Base-by-base conservation (phyloP, 2,888 invertebrate species). In the Aromia moschata region DNA sequence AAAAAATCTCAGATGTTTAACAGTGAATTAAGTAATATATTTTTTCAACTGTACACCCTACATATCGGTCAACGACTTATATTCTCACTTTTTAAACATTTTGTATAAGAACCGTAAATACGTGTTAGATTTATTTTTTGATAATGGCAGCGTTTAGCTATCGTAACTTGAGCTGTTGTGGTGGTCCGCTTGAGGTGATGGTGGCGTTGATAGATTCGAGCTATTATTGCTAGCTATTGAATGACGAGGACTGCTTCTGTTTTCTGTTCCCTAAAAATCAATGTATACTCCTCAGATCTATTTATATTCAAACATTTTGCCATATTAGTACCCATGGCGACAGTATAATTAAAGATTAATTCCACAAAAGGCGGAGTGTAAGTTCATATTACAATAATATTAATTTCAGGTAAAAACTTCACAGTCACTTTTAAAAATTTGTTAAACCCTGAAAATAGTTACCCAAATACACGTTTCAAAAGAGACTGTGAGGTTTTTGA, bases 151-250 rank as follows among this genome's bases (percentile, higher is more conserved):
- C 41, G 63, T 76, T 83, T 85, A 86, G 77, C 87, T 87, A 77
- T 87, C 87, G 70, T 87, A 87, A 73, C 87, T 87, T 46, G 87
- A 87, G 73, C 87, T 87, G 73, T 86, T 85, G 71, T 84, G 84
- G 71, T 86, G 87, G 76, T 86, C 87, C 62, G 86, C 85, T 70
- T 86, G 86, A 58, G 88, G 88, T 74, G 87, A 88, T 44, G 89
- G 89, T 47, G 89, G 89, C 43, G 89, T 89, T 66, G 89, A 89
- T 70, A 88, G 84, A 79, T 89, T 89, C 72, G 88, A 89, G 82
- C 89, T 89, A 78, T 89, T 89, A 80, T 89, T 89, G 62, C 89
- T 89, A 58, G 88, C 88, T 74, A 89, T 86, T 56, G 89, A 90
- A 77, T 89, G 89, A 58, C 89, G 84, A 38, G 89, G 89, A 77